A percentile compares a stretch with the other conserved stretches of the same genome.
Conservation (phyloP, 2,113 vertebrate genomes). For the Gorsachius goisagi region DNA sequence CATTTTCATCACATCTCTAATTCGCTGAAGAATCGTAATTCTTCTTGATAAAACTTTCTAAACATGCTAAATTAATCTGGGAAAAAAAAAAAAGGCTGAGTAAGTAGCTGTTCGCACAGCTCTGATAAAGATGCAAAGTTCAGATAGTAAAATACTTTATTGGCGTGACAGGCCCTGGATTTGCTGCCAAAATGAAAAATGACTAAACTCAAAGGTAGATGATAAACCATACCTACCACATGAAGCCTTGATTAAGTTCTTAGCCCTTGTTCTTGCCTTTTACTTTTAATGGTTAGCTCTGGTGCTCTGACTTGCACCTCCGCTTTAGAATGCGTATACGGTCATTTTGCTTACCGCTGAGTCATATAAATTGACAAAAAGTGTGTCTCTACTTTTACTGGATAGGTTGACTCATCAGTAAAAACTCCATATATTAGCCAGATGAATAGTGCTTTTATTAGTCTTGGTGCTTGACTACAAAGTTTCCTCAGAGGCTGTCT, state of each 20-base stretch:
- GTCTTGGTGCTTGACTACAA: not conserved
- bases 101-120: not conserved
- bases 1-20: not conserved
- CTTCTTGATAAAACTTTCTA: not conserved
- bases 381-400: not conserved
- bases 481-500: not conserved
- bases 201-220: not conserved
- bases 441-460: slow-evolving; percentile 48
- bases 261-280: not conserved
- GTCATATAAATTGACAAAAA: not conserved
- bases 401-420: slow-evolving; percentile 26
- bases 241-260: not conserved
- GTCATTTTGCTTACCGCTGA: not conserved
- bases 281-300: not conserved
- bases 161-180: not conserved
- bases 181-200: not conserved
- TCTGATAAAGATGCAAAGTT: not conserved
- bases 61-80: not conserved
- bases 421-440: not conserved
- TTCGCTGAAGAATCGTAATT: not conserved
- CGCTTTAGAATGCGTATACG: not conserved
- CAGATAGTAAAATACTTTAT: not conserved
- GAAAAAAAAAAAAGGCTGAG: not conserved
- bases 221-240: not conserved
- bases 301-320: not conserved